Evolutionary conservation across 2,113 vertebrate genomes (phyloP).

Genomic region (Datnioides undecimradiatus): DNA sequence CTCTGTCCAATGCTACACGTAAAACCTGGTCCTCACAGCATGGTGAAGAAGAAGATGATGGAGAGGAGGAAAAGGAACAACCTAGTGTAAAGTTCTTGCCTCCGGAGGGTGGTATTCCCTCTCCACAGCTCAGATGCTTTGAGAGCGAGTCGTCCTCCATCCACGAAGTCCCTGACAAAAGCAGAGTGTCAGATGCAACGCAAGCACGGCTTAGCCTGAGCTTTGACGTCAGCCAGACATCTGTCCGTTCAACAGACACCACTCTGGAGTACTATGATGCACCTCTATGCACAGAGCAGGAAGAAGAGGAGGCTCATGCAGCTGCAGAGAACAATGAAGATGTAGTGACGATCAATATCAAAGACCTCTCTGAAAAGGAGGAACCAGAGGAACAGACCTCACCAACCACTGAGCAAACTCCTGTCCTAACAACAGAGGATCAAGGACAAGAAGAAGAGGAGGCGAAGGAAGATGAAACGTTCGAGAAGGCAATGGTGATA

Average conservation of each 20-base stretch:
- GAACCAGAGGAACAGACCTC: constrained; percentile 4
- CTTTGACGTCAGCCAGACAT: constrained; percentile 81
- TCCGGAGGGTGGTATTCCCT: constrained; percentile 59
- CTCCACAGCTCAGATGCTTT: constrained; percentile 41
- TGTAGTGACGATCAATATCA: constrained; percentile 74
- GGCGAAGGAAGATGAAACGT: constrained; percentile 9
- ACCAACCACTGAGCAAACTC: constrained; percentile 11
- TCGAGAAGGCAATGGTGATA: constrained; percentile 33
- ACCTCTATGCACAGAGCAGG: constrained; percentile 79
- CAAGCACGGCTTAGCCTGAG: constrained; percentile 62
- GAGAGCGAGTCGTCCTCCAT: constrained; percentile 50
- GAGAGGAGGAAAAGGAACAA: constrained; percentile 52
- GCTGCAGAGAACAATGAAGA: constrained; percentile 79
- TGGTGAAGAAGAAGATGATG: constrained; percentile 50
- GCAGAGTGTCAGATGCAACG: constrained; percentile 50
- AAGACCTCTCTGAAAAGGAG: constrained; percentile 15
- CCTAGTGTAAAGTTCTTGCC: constrained; percentile 37
- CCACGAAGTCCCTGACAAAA: constrained; percentile 56
- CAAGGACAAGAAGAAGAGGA: constrained; percentile 34
- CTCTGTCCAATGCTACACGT: constrained; percentile 54
- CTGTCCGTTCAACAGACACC: constrained; percentile 86
- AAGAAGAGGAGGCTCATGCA: constrained; percentile 20
- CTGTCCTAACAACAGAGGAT: constrained; percentile 23
- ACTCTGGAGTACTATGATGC: constrained; percentile 90
- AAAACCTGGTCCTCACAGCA: constrained; percentile 71